These are phyloP conservation scores for Octopus sinensis DNA, from an alignment of 1,140 invertebrate species.

Conservation along the genomic window DNA sequence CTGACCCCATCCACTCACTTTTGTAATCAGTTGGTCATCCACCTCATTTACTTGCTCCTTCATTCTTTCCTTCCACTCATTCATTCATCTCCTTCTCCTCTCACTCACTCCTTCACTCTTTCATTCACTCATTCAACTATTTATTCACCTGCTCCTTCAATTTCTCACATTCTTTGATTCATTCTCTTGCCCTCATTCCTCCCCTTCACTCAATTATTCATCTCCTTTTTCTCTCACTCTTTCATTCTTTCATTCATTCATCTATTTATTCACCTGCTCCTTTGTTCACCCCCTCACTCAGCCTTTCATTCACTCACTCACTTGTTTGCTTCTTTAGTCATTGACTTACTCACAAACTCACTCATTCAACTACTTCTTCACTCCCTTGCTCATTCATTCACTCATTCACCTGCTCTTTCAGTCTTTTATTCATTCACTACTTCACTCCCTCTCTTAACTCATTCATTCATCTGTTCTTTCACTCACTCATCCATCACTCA, in stretches of 20 bases:
- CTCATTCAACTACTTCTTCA: conserved; percentile 9
- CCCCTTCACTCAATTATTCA: not conserved
- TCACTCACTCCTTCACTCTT: conserved; percentile 17
- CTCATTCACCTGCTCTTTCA: not conserved
- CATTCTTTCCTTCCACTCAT: not conserved
- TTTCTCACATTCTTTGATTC: not conserved
- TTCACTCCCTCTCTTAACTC: not conserved
- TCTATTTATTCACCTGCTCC: not conserved
- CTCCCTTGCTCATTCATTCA: not conserved
- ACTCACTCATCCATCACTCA: no score
- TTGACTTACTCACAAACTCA: not conserved
- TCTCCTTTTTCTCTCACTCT: not conserved
- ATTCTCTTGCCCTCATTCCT: not conserved
- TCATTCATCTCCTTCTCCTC: conserved; percentile 1
- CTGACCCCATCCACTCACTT: not conserved
- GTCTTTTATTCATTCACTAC: not conserved
- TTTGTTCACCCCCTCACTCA: not conserved
- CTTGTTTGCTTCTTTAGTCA: not conserved
- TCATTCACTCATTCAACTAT: conserved; percentile 16
- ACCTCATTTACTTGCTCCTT: not conserved
- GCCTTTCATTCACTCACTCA: not conserved
- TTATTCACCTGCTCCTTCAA: not conserved
- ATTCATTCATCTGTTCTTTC: no score
- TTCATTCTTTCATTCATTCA: not conserved
- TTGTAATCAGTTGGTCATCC: not conserved